phyloP scores from a whole-genome alignment of 2,113 vertebrate species.

The Tyrannus savana region DNA sequence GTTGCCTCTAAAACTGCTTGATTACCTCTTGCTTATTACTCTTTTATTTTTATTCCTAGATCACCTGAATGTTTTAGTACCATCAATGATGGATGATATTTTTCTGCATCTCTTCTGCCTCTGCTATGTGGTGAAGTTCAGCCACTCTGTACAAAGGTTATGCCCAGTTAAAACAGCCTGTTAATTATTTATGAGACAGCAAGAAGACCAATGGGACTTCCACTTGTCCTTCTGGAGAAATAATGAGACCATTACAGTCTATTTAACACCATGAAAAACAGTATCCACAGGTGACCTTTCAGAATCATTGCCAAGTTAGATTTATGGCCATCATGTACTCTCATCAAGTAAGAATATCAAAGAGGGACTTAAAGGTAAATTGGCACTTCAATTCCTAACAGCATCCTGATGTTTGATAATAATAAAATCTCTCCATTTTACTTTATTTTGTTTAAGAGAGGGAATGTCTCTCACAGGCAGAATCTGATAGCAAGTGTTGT shows the following conservation, averaged over 20 bases:
- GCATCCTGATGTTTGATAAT: not conserved
- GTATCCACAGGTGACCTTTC: conserved; percentile 70
- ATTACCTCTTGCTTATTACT: not conserved
- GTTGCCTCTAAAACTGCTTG: not conserved
- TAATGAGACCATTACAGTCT: conserved; percentile 64
- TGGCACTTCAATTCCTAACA: not conserved
- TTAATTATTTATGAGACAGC: conserved; percentile 75
- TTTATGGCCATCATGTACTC: conserved; percentile 51
- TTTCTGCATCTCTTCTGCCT: conserved; percentile 17
- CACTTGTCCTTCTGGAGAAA: conserved; percentile 59
- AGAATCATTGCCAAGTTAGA: conserved; percentile 49
- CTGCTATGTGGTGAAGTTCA: conserved; percentile 5
- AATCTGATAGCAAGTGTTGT: not conserved
- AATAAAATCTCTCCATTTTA: conserved; percentile 3
- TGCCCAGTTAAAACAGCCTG: conserved; percentile 57
- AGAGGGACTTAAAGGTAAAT: not conserved
- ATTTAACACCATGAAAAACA: conserved; percentile 70
- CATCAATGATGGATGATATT: conserved; percentile 28
- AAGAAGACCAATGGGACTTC: conserved; percentile 68
- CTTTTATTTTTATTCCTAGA: not conserved
- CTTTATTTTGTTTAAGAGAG: not conserved
- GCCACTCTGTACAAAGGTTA: conserved; percentile 62
- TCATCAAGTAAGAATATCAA: conserved; percentile 47
- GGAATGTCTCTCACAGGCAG: not conserved
- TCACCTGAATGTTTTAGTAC: conserved; percentile 32